A percentile compares a stretch with the other conserved stretches of the same genome.
These are phyloP conservation scores for Vesta saturnalis DNA, from an alignment of 2,888 invertebrate species.

Conservation along the genomic window DNA sequence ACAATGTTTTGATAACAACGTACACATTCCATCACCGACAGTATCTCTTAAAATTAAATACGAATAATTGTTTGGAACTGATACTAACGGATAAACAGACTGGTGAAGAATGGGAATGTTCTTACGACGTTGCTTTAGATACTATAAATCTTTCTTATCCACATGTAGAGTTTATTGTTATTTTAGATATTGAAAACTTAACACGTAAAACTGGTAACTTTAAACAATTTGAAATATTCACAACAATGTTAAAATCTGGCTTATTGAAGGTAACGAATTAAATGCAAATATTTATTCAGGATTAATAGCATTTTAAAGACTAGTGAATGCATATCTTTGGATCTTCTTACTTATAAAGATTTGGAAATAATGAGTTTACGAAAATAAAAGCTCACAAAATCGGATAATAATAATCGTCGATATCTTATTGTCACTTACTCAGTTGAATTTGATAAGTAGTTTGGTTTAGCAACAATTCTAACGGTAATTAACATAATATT, in stretches of 20 bases:
- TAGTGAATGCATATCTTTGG: constrained; percentile 64
- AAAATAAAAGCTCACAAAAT: constrained; percentile 54
- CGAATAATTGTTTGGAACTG: constrained; percentile 61
- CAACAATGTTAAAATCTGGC: constrained; percentile 66
- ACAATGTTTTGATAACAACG: constrained; percentile 61
- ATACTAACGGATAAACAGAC: constrained; percentile 65
- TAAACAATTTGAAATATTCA: constrained; percentile 66
- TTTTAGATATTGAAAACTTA: constrained; percentile 65
- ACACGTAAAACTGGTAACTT: constrained; percentile 68
- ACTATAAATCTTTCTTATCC: neutral
- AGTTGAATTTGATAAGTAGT: constrained; percentile 66
- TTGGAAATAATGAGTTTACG: constrained; percentile 62
- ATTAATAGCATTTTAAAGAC: constrained; percentile 57
- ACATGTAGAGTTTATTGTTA: neutral
- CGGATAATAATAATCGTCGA: constrained; percentile 50
- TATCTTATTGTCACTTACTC: constrained; percentile 66
- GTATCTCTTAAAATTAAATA: constrained; percentile 63
- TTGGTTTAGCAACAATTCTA: neutral
- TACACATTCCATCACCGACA: constrained; percentile 63
- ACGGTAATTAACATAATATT: neutral
- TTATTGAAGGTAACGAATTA: constrained; percentile 61
- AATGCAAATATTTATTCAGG: constrained; percentile 30
- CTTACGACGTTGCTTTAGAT: constrained; percentile 60
- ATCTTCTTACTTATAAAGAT: constrained; percentile 66
- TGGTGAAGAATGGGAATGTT: constrained; percentile 67